Conservation (phyloP, 1,140 invertebrate genomes). For the Chelonus insularis region DNA sequence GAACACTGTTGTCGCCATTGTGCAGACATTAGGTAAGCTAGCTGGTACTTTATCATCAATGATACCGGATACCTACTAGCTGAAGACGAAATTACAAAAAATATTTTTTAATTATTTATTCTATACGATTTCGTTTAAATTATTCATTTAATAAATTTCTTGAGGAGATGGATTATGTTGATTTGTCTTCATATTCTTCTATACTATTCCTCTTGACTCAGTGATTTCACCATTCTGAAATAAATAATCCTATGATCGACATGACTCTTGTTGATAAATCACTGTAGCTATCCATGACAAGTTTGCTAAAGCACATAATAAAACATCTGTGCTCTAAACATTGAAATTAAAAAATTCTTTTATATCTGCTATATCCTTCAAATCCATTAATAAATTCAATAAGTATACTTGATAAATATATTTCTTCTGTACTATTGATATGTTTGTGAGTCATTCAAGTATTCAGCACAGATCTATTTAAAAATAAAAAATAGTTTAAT, state of each 20-base stretch:
- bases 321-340: too few species aligned
- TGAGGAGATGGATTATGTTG: not conserved
- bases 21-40: constrained; percentile 45
- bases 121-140: not conserved
- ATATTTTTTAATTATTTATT: not conserved
- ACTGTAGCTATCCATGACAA: not conserved
- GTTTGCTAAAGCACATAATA: too few species aligned
- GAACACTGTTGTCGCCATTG: constrained; percentile 41
- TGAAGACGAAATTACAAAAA: not conserved
- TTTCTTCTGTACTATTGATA: too few species aligned
- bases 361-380: too few species aligned
- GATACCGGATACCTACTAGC: not conserved
- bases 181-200: constrained; percentile 1
- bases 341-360: too few species aligned
- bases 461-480: too few species aligned
- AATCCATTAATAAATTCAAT: too few species aligned
- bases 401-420: too few species aligned
- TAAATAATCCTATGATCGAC: constrained; percentile 14
- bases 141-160: too few species aligned
- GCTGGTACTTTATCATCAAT: constrained; percentile 40
- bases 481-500: too few species aligned
- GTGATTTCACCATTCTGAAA: constrained; percentile 5
- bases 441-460: too few species aligned
- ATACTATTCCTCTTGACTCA: not conserved
- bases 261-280: constrained; percentile 3